Percentiles rank a stretch among this genome's conserved stretches.
Evolutionary conservation across 2,888 invertebrate species (phyloP).

Genomic region (Drosophila antonietae): DNA sequence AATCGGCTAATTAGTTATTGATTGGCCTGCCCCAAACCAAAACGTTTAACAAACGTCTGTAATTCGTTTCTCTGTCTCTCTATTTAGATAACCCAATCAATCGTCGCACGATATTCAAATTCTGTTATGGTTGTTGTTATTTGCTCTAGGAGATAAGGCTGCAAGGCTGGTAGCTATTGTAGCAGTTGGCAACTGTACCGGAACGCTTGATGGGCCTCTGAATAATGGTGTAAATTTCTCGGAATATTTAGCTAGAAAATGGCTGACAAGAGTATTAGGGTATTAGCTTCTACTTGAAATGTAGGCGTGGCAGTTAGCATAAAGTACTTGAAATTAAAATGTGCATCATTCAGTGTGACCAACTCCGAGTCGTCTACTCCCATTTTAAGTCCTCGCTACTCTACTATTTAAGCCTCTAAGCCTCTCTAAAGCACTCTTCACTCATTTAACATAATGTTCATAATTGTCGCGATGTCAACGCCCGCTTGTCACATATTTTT

Average conservation of each 20-base stretch:
- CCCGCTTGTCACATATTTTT: constrained; percentile 9
- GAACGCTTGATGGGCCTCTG: constrained; percentile 6
- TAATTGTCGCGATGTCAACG: constrained; percentile 19
- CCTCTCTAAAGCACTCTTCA: background rate
- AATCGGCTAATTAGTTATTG: constrained; percentile 74
- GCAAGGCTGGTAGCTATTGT: background rate
- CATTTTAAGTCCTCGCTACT: too few species aligned
- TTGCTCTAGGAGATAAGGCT: constrained; percentile 19
- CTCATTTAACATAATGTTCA: background rate
- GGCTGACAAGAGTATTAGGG: background rate
- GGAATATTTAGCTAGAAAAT: background rate
- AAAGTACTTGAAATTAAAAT: too few species aligned
- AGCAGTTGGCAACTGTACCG: constrained; percentile 1
- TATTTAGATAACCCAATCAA: constrained; percentile 58
- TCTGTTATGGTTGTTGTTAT: background rate
- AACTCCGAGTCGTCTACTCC: too few species aligned
- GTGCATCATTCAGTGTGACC: too few species aligned
- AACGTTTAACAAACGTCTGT: constrained; percentile 38
- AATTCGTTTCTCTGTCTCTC: constrained; percentile 6
- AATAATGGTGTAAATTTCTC: constrained; percentile 1
- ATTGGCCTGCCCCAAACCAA: constrained; percentile 51
- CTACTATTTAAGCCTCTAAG: background rate
- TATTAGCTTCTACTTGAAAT: background rate
- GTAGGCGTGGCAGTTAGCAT: too few species aligned
- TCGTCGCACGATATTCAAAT: constrained; percentile 44